Evolutionary conservation across 2,888 invertebrate species (phyloP).

Genomic region (Spodoptera exigua): DNA sequence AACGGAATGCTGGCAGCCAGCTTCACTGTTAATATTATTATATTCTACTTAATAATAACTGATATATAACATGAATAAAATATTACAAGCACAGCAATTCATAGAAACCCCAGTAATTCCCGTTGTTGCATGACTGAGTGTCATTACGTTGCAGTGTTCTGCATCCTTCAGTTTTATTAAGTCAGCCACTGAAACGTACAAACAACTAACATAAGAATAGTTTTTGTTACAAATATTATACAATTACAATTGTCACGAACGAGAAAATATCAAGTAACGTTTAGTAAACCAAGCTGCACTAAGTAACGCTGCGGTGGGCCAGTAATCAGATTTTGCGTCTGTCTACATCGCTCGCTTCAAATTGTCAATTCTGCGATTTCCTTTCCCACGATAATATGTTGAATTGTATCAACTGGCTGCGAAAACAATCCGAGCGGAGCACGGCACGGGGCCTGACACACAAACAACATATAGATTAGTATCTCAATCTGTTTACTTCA

Average conservation of each 20-base stretch:
- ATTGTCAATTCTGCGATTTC: conserved; percentile 43
- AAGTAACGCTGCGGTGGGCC: not conserved
- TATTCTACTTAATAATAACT: too few species aligned
- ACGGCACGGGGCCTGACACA: not conserved
- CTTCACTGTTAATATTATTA: too few species aligned
- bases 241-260: not conserved
- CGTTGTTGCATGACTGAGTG: conserved; percentile 21
- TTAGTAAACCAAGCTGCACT: conserved; percentile 16
- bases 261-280: conserved; percentile 1
- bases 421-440: conserved; percentile 26
- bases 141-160: conserved; percentile 32
- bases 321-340: conserved; percentile 15
- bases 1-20: too few species aligned
- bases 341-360: conserved; percentile 18
- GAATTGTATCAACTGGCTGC: conserved; percentile 38
- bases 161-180: conserved; percentile 27
- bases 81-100: not conserved
- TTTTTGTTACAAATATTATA: conserved; percentile 9
- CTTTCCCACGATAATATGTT: conserved; percentile 50
- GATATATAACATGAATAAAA: too few species aligned
- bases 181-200: conserved; percentile 2
- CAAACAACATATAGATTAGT: conserved; percentile 37
- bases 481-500: conserved; percentile 38
- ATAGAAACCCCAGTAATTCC: conserved; percentile 18
- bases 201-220: conserved; percentile 11